Evolutionary conservation across 2,113 vertebrate species (phyloP), one percentile per base, ranked within the genome.

Genomic region (Lanius collurio): DNA sequence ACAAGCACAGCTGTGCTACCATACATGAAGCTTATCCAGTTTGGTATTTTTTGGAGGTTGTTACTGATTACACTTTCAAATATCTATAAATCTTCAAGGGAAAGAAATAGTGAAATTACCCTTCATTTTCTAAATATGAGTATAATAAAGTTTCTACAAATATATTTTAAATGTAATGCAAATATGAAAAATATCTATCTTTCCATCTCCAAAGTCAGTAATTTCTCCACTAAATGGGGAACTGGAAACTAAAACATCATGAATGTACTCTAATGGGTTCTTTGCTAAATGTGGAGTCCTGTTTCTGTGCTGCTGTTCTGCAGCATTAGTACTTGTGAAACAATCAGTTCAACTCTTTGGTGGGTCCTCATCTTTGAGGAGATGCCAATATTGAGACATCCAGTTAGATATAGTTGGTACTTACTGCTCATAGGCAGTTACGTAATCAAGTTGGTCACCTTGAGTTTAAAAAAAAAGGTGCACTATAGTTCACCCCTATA

Each of bases 1-100:
- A 18, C 18, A 78, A 47, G 21, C 46, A 57, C 27, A 70, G 37
- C 46, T 50, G 44, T 89, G n/a, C 41, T 69, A 10, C 24, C 6
- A 13, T 39, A 27, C 23, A 6, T 7, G n/a, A 65, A 81, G 20
- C 42, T 57, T 77, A 39, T 1, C 31, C 1, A 3, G 4, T 83
- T 92, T 57, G 23, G 12, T 50, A 12, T 18, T 83, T 86, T 52
- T 59, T 0, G 1, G 0, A 0, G 1, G 9, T 35, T 59, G 8
- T 49, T 85, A 44, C 5, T 87, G 31, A 15, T 57, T 65, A 22
- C 23, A 16, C 33, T 85, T 88, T 41, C 60, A 89, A 80, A 64
- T 52, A 56, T 5, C 26, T 15, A 8, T n/a, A 59, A 50, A 55
- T 86, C 22, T 41, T 68, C 49, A 7, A 57, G 20, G 37, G 28